Evolutionary conservation across 2,113 vertebrate species (phyloP).

Genomic region (Thinocorus orbignyianus): DNA sequence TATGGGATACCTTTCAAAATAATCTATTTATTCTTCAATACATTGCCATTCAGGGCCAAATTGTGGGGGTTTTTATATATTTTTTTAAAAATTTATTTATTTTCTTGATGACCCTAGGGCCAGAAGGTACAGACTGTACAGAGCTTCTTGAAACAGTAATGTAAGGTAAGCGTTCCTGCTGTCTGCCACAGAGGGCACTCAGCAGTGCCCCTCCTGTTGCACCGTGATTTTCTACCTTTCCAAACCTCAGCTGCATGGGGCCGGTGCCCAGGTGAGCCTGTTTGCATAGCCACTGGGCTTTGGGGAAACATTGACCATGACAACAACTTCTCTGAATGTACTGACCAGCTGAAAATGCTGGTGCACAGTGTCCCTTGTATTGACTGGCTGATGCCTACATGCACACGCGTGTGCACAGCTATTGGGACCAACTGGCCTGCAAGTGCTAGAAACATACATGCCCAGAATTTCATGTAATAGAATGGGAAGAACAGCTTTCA

Average conservation of each 20-base stretch:
- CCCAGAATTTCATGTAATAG: neutral
- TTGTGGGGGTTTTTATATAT: neutral
- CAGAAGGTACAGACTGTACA: neutral
- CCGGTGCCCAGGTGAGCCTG: fast-evolving
- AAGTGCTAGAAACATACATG: neutral
- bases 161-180: neutral
- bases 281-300: neutral
- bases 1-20: neutral
- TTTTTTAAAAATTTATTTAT: too few relatives aligned
- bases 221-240: neutral
- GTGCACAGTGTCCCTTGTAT: fast-evolving
- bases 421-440: neutral
- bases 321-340: neutral
- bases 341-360: neutral
- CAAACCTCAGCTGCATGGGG: fast-evolving
- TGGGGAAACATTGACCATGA: neutral
- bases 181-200: fast-evolving
- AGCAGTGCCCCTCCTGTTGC: neutral
- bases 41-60: neutral
- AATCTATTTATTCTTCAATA: neutral
- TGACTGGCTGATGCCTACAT: neutral
- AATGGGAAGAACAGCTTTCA: neutral
- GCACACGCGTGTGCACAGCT: fast-evolving
- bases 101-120: neutral
- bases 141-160: neutral